phyloP scores from a whole-genome alignment of 1,140 invertebrate species.

The Drosophila varians region DNA sequence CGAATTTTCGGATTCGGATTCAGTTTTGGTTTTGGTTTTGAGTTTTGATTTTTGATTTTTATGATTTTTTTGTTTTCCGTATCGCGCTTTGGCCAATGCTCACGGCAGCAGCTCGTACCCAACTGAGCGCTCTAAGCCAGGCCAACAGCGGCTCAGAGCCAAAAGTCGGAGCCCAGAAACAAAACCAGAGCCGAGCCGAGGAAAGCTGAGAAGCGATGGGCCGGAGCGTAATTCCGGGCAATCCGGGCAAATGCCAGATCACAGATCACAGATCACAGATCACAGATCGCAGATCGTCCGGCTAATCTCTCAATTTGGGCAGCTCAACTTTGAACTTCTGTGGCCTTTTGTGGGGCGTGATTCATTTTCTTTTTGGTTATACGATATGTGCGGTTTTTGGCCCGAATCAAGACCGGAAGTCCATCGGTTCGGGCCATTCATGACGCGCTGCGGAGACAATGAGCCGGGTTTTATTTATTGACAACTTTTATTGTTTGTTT shows the following conservation, averaged over 20 bases:
- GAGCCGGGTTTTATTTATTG: conserved; percentile 65
- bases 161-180: conserved; percentile 1
- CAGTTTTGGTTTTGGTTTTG: background rate
- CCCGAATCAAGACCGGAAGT: conserved; percentile 68
- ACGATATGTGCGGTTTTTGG: conserved; percentile 14
- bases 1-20: conserved; percentile 29
- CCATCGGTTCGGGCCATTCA: conserved; percentile 42
- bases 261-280: background rate
- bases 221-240: conserved; percentile 15
- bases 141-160: conserved; percentile 24
- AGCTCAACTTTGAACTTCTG: conserved; percentile 46
- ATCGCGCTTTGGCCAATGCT: conserved; percentile 69
- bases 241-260: no score
- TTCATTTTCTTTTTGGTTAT: conserved; percentile 26
- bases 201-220: conserved; percentile 8
- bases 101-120: conserved; percentile 73
- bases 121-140: conserved; percentile 60
- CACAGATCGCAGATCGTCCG: conserved; percentile 4
- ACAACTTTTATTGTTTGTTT: conserved; percentile 72
- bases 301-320: conserved; percentile 44
- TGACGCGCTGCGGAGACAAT: conserved; percentile 17
- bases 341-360: conserved; percentile 14
- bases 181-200: conserved; percentile 27
- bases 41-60: conserved; percentile 6
- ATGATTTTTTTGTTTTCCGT: conserved; percentile 45